phyloP scores from a whole-genome alignment of 2,888 invertebrate genomes.

The Melanostoma scalare region DNA sequence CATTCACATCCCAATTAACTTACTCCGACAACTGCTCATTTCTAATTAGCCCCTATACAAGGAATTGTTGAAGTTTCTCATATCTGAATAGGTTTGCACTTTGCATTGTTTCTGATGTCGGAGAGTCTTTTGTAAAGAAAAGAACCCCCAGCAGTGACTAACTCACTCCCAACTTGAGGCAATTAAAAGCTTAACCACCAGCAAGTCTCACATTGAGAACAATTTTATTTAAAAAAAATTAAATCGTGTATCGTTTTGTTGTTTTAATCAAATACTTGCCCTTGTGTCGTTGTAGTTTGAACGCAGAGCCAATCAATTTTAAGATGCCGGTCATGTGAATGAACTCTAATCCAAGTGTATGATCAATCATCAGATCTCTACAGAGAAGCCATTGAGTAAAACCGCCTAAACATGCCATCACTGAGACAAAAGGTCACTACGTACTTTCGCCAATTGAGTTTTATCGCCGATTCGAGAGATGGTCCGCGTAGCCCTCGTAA shows the following conservation, averaged over 20 bases:
- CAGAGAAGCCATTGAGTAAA: slow-evolving; percentile 34
- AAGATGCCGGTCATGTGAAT: slow-evolving; percentile 66
- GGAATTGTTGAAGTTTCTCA: slow-evolving; percentile 3
- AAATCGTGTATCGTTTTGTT: slow-evolving; percentile 18
- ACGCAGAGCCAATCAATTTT: slow-evolving; percentile 15
- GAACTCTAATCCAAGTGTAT: slow-evolving; percentile 55
- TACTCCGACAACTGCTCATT: slow-evolving; percentile 43
- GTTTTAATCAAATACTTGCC: slow-evolving; percentile 43
- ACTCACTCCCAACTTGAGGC: slow-evolving; percentile 23
- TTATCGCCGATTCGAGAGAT: slow-evolving; percentile 85
- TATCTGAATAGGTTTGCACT: slow-evolving; percentile 44
- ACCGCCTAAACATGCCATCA: slow-evolving; percentile 84
- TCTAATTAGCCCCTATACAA: slow-evolving; percentile 46
- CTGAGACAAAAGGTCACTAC: slow-evolving; percentile 87
- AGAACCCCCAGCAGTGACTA: slow-evolving; percentile 17
- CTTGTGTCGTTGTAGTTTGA: slow-evolving; percentile 42
- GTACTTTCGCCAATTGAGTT: slow-evolving; percentile 88
- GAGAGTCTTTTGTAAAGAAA: slow-evolving; percentile 2
- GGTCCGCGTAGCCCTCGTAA: slow-evolving; percentile 79
- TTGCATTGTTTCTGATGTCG: slow-evolving; percentile 40
- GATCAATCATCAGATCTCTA: slow-evolving; percentile 56
- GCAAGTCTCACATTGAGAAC: slow-evolving; percentile 2
- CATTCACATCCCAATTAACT: slow-evolving; percentile 48
- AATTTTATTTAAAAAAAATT: slow-evolving; percentile 26
- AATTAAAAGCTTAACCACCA: slow-evolving; percentile 44